phyloP scores from a whole-genome alignment of 1,140 invertebrate genomes.

The Pentalonia nigronervosa region DNA sequence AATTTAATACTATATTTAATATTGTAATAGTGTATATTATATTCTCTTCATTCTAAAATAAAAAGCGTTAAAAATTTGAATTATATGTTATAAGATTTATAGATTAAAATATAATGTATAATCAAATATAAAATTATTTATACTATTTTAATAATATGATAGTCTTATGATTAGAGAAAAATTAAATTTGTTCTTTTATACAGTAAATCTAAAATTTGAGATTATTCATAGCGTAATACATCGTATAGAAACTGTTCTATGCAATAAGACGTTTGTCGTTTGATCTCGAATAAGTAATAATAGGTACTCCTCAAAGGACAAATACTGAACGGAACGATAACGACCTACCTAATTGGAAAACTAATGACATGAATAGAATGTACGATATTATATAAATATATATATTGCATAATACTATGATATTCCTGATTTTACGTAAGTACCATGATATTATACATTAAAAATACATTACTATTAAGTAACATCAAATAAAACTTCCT shows the following conservation, averaged over 20 bases:
- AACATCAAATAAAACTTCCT: background rate
- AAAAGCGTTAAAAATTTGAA: background rate
- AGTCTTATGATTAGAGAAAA: background rate
- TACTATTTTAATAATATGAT: background rate
- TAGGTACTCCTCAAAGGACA: background rate
- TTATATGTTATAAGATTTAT: background rate
- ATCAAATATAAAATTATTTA: background rate
- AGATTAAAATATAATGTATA: background rate
- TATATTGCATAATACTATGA: background rate
- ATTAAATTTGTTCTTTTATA: background rate
- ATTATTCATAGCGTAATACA: background rate
- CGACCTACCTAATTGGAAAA: background rate
- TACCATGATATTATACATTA: background rate
- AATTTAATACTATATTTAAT: background rate
- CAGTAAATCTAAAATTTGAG: background rate
- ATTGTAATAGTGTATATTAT: background rate
- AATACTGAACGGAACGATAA: slow-evolving; percentile 3
- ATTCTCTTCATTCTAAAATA: background rate
- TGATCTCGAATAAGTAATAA: background rate
- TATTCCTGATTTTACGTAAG: background rate
- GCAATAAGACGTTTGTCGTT: background rate
- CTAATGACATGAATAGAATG: background rate
- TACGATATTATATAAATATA: background rate
- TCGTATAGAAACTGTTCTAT: background rate
- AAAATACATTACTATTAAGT: background rate